Percentiles rank a stretch among this genome's conserved stretches.
Evolutionary conservation across 2,113 vertebrate species (phyloP).

Genomic region (Nycticorax nycticorax): DNA sequence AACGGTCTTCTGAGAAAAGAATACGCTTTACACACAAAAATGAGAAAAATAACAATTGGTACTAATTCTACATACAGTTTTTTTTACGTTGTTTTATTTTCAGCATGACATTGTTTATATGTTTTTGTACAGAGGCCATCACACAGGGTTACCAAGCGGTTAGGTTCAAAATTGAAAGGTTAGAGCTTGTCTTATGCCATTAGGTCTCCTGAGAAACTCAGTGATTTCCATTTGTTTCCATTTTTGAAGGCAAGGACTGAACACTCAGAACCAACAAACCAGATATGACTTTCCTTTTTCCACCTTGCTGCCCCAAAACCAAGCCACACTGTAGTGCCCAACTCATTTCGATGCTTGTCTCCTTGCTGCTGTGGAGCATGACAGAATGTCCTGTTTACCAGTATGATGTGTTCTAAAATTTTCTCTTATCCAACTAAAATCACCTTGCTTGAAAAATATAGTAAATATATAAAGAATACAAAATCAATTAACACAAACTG

Average conservation of each 20-base stretch:
- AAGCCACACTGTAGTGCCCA: too few relatives aligned
- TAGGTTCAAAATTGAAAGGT: background rate
- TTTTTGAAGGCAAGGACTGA: background rate
- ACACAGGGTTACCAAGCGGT: background rate
- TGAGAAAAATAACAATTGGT: background rate
- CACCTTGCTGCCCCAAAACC: background rate
- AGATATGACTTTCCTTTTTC: background rate
- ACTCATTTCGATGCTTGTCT: background rate
- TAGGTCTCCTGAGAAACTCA: background rate
- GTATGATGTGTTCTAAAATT: background rate
- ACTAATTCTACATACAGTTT: background rate
- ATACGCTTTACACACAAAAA: background rate
- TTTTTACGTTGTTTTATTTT: background rate
- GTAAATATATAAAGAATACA: too few relatives aligned
- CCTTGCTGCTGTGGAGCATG: background rate
- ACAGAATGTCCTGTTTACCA: background rate
- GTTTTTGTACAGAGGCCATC: background rate
- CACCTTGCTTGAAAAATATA: background rate
- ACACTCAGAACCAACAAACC: background rate
- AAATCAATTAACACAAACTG: background rate
- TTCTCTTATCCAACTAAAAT: background rate
- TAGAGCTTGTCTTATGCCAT: background rate
- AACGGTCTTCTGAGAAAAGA: background rate
- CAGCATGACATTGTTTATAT: background rate
- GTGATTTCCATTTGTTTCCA: background rate